Base-by-base conservation (phyloP, 37 sponge, comb jelly and placozoan genomes). In the Spongilla lacustris region DNA sequence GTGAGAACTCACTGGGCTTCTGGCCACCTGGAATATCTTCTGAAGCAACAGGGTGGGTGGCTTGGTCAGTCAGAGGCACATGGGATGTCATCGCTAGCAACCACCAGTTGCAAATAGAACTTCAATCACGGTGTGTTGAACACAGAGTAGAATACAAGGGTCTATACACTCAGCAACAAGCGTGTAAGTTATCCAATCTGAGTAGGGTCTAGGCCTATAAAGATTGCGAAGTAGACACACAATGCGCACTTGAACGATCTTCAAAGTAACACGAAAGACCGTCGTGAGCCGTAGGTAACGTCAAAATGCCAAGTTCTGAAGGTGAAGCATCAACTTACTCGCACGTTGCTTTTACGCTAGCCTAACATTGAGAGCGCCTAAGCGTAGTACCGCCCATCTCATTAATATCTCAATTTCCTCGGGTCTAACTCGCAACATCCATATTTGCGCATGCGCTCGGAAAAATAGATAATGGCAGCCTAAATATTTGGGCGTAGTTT, bases 401-500 rank as follows among this genome's bases (percentile, higher is more conserved):
- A 58, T 58, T 58, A 41, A 58, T 17, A 17, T 58, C 12, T 58
- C 58, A 17, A 58, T 58, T 58, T 58, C 58, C 58, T 58, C 58
- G 58, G 58, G 58, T 8, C 58, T 17, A 17, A 58, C 14, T 58
- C 58, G 21, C 58, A 58, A 6, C 4, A 14, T 41, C 19, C 58
- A 58, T 58, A 58, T 58, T 58, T 58, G 58, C 58, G 58, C 58
- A 58, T 58, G 58, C 58, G 58, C 58, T 17, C 21, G 14, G 58
- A 58, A 58, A 58, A 17, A 6, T 17, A 17, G 21, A 14, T 14
- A 41, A 58, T 58, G 58, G 19, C 58, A 58, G 58, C 58, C 58
- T 58, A 58, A 58, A 58, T 58, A 58, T 58, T 58, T 58, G 58
- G 58, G 58, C 58, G 58, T 58, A 58, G 58, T 58, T n/a, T 58